Conservation (phyloP, 2,888 invertebrate species). For the Hyalella azteca region DNA sequence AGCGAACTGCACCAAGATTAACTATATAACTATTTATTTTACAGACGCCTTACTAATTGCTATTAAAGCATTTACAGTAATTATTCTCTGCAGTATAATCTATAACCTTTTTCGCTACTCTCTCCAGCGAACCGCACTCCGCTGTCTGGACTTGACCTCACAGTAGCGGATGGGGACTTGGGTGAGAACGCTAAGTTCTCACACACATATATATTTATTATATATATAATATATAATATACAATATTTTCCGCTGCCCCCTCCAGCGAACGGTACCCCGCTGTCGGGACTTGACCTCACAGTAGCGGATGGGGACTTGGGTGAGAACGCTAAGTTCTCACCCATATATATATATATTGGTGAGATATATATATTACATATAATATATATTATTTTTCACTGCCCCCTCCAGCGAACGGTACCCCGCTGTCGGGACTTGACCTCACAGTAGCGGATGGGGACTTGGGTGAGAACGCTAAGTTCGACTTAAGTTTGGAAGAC, state of each 20-base stretch:
- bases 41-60: too few species aligned
- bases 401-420: constrained; percentile 61
- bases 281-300: constrained; percentile 73
- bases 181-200: constrained; percentile 78
- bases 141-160: constrained; percentile 72
- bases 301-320: constrained; percentile 77
- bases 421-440: constrained; percentile 69
- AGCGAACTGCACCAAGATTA: too few species aligned
- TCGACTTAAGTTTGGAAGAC: constrained; percentile 68
- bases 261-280: constrained; percentile 63
- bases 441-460: constrained; percentile 77
- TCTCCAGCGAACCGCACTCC: constrained; percentile 63
- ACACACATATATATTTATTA: too few species aligned
- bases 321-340: constrained; percentile 77
- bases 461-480: constrained; percentile 76
- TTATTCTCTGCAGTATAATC: too few species aligned
- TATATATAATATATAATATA: too few species aligned
- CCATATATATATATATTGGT: too few species aligned
- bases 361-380: too few species aligned
- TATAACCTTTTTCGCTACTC: too few species aligned
- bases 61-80: too few species aligned
- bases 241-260: too few species aligned
- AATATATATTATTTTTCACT: too few species aligned
- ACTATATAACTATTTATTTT: too few species aligned
- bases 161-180: constrained; percentile 76